Percentiles rank a stretch among this genome's conserved stretches.
Conservation (phyloP, 2,888 invertebrate species). For the Tenthredo livida region DNA sequence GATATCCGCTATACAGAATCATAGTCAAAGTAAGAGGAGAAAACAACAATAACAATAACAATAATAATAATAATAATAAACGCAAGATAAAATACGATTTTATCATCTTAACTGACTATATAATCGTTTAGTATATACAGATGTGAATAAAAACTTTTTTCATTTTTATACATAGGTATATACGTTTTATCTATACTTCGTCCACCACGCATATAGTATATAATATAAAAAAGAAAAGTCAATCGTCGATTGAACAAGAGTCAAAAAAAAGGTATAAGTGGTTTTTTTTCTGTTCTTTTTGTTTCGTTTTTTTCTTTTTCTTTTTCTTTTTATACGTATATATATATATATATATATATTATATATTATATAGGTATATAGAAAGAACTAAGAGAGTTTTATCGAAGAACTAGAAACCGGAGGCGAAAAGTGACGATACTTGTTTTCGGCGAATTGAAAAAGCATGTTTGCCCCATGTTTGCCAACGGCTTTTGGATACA, state of each 20-base stretch:
- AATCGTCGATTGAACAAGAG: background rate
- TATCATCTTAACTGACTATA: background rate
- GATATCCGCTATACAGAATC: background rate
- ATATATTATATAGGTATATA: background rate
- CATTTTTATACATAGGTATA: too few species aligned
- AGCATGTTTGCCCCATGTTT: slow-evolving; percentile 63
- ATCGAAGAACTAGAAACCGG: slow-evolving; percentile 8
- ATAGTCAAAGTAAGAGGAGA: background rate
- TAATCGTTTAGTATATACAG: background rate
- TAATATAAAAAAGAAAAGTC: background rate
- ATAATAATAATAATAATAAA: background rate
- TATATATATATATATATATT: background rate
- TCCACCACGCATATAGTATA: too few species aligned
- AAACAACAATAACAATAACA: background rate
- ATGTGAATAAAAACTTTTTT: too few species aligned
- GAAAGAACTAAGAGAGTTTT: background rate
- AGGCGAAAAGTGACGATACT: slow-evolving; percentile 49
- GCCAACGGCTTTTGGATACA: slow-evolving; percentile 51
- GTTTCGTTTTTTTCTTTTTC: background rate
- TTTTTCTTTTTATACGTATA: background rate
- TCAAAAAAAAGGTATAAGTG: background rate
- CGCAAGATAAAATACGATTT: slow-evolving; percentile 42
- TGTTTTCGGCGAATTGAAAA: slow-evolving; percentile 64
- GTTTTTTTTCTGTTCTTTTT: background rate
- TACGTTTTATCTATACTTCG: too few species aligned